Percentiles rank a stretch among this genome's conserved stretches.
Conservation (phyloP, 2,888 invertebrate species). For the Elysia crispata region DNA sequence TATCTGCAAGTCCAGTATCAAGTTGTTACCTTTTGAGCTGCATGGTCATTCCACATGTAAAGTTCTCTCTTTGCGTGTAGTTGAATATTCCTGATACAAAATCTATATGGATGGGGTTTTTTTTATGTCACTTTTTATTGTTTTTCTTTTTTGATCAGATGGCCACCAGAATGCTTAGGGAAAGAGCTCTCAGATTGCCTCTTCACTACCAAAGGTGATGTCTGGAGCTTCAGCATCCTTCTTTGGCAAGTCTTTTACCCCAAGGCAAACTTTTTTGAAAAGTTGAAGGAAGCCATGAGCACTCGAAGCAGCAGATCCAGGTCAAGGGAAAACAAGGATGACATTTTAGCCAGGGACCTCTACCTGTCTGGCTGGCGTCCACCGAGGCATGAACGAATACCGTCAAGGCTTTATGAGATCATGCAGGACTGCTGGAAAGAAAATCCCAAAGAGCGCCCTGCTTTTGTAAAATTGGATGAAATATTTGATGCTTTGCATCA, state of each 20-base stretch:
- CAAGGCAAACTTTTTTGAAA: background rate
- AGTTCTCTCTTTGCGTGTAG: no score
- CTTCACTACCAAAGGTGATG: conserved; percentile 37
- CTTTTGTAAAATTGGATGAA: conserved; percentile 23
- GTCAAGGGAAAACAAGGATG: no score
- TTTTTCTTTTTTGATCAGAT: background rate
- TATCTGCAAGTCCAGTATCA: no score
- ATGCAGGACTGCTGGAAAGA: conserved; percentile 35
- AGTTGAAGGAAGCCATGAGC: background rate
- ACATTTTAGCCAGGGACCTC: no score
- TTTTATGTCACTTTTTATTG: no score
- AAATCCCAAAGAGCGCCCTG: conserved; percentile 15
- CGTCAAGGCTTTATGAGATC: background rate
- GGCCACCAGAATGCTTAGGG: conserved; percentile 34
- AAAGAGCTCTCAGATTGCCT: background rate
- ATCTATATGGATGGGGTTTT: no score
- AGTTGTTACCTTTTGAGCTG: no score
- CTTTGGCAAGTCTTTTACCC: conserved; percentile 38
- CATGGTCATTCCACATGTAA: no score
- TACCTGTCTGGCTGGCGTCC: conserved; percentile 11
- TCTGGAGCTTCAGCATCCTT: conserved; percentile 41
- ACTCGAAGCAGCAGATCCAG: no score
- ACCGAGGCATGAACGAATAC: background rate
- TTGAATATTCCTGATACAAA: no score
- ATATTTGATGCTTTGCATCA: background rate